A percentile compares a stretch with the other conserved stretches of the same genome.
phyloP scores from a whole-genome alignment of 2,113 vertebrate genomes.

The Erpornis zantholeuca region DNA sequence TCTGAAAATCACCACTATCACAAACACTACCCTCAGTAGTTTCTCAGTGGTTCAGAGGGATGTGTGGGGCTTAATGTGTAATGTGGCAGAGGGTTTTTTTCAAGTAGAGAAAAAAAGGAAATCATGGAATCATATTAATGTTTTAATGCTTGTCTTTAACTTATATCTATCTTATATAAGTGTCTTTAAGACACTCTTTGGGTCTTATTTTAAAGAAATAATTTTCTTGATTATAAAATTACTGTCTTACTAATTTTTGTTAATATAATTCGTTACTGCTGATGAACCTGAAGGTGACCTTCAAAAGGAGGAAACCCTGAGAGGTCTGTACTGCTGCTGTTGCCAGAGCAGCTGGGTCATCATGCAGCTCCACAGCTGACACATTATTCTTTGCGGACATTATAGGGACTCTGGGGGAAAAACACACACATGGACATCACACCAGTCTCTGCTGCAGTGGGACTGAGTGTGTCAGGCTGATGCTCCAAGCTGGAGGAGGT shows the following conservation, averaged over 20 bases:
- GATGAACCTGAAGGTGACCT: not conserved
- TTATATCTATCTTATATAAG: not conserved
- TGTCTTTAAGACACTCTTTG: not conserved
- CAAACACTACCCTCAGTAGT: not conserved
- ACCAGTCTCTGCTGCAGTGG: not conserved
- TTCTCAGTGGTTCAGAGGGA: not conserved
- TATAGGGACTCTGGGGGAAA: not conserved
- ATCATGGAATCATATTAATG: not conserved
- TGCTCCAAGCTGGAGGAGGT: not conserved
- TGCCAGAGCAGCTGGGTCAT: not conserved
- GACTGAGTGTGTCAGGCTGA: not conserved
- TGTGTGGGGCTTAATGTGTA: not conserved
- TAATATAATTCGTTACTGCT: not conserved
- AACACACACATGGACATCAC: fast-evolving
- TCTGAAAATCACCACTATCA: not conserved
- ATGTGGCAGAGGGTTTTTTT: not conserved
- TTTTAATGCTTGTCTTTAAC: not conserved
- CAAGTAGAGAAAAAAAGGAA: not conserved
- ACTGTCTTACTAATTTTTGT: not conserved
- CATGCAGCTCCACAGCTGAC: not conserved
- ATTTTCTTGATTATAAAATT: not conserved
- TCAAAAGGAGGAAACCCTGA: not conserved
- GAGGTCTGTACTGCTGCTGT: not conserved
- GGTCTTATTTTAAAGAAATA: not conserved
- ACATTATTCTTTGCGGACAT: fast-evolving